Evolutionary conservation across 30 jellyfish, hydroid and myxozoan species (phyloP).

Genomic region (Chrysaora quinquecirrha): DNA sequence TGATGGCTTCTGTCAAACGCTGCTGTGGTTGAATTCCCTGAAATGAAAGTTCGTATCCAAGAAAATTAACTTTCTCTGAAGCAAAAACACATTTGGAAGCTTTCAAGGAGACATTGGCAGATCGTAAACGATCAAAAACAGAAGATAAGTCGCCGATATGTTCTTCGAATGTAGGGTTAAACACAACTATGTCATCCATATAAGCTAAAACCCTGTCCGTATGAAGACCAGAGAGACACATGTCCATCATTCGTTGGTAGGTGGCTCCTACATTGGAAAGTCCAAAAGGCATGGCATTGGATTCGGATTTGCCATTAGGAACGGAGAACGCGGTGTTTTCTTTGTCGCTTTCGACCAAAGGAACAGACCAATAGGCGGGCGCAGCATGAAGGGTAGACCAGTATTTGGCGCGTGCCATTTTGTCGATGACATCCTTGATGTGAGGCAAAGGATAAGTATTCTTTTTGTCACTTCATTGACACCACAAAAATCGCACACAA

Average conservation of each 20-base stretch:
- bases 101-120: slow-evolving; percentile 15
- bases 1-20: slow-evolving; percentile 33
- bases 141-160: background rate
- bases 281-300: slow-evolving; percentile 55
- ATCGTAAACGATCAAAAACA: slow-evolving; percentile 15
- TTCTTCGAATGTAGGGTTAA: slow-evolving; percentile 31
- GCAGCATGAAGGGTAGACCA: slow-evolving; percentile 43
- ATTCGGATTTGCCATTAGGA: slow-evolving; percentile 53
- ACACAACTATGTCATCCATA: slow-evolving; percentile 34
- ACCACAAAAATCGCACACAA: slow-evolving; percentile 43
- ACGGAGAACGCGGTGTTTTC: slow-evolving; percentile 50
- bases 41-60: slow-evolving; percentile 47
- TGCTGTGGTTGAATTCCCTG: slow-evolving; percentile 40
- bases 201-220: slow-evolving; percentile 22
- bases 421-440: slow-evolving; percentile 54
- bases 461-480: slow-evolving; percentile 52
- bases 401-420: slow-evolving; percentile 51
- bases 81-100: slow-evolving; percentile 32
- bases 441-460: slow-evolving; percentile 35
- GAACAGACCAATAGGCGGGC: slow-evolving; percentile 52
- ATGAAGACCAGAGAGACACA: slow-evolving; percentile 33
- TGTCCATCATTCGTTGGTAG: slow-evolving; percentile 62
- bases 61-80: background rate
- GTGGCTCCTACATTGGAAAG: slow-evolving; percentile 42
- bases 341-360: slow-evolving; percentile 48